Evolutionary conservation across 2,888 invertebrate genomes (phyloP).

Genomic region (Drosophila recens): DNA sequence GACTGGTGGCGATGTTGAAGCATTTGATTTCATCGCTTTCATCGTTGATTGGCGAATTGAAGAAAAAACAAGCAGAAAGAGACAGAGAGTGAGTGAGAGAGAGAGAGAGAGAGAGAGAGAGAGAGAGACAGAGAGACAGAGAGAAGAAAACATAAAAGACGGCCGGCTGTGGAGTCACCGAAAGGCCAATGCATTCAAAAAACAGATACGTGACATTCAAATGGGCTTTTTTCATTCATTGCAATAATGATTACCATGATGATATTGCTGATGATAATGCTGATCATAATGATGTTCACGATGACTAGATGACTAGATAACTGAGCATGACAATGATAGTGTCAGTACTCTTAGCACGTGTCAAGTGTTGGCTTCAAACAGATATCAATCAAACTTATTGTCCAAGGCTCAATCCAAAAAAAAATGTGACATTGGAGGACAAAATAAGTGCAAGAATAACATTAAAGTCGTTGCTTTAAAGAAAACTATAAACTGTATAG

Average conservation of each 20-base stretch:
- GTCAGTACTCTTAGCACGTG: conserved; percentile 31
- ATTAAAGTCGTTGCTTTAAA: not conserved
- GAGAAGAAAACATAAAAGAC: conserved; percentile 10
- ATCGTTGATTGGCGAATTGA: conserved; percentile 52
- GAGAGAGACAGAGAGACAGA: too few relatives aligned
- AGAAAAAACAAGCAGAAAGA: conserved; percentile 9
- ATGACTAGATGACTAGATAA: conserved; percentile 11
- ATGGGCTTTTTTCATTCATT: conserved; percentile 25
- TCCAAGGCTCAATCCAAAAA: not conserved
- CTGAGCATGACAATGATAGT: conserved; percentile 9
- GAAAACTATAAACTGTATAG: not conserved
- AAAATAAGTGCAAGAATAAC: not conserved
- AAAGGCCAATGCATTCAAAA: conserved; percentile 38
- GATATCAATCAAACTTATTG: conserved; percentile 3
- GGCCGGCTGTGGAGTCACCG: conserved; percentile 17
- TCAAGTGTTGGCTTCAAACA: conserved; percentile 22
- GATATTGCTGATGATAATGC: conserved; percentile 5
- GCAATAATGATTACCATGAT: conserved; percentile 10
- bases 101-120: too few relatives aligned
- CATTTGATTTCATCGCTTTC: conserved; percentile 50
- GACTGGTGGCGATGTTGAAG: conserved; percentile 4
- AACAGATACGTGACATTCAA: conserved; percentile 46
- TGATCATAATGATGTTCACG: conserved; percentile 8
- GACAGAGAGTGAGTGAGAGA: not conserved
- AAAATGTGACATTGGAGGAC: conserved; percentile 24